Base-by-base conservation (phyloP, 53 echinoderm and acorn worm species). In the Arbacia lixula region DNA sequence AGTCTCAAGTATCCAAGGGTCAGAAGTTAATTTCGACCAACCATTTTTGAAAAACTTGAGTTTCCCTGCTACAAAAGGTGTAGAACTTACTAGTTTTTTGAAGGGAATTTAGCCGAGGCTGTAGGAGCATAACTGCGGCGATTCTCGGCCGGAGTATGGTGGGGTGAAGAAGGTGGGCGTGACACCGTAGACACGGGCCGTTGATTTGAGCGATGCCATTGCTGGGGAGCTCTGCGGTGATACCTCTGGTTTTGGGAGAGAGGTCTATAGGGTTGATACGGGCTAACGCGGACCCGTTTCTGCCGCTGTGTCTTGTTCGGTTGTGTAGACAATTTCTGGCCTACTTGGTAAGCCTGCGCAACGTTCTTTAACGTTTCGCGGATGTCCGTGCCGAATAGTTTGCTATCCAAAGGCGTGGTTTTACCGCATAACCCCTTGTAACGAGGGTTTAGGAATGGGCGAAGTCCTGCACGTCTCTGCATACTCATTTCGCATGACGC, bases 21-120 rank as follows among this genome's bases (percentile, higher is more conserved):
- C 66, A 12, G 66, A 66, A 21, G 66, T 66, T 21, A 36, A 37
- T 39, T 66, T 36, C 36, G 66, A 66, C 37, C 66, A 66, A 14
- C 36, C 37, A 66, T 66, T 39, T 66, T 66, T 66, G 37, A 66
- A 66, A 66, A 66, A 66, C 66, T 37, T 66, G 37, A 66, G 66
- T 66, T 31, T 66, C 38, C 66, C 66, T 24, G 66, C n/a, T n/a
- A n/a, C 66, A 66, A 66, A 5, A 36, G 22, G 36, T 66, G 66
- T 36, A 39, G 66, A 29, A 66, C 66, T 66, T 39, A 66, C 66
- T 36, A 66, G 36, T 66, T 66, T 66, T 66, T 66, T 62, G 66
- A 6, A 20, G 27, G 66, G n/a, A 20, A 12, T 21, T 37, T 3
- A 24, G 19, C 31, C 1, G 66, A n/a, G n/a, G n/a, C n/a, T n/a